Percentiles rank a stretch among this genome's conserved stretches.
Evolutionary conservation across 2,113 vertebrate genomes (phyloP).

Genomic region (Myrmecophaga tridactyla): DNA sequence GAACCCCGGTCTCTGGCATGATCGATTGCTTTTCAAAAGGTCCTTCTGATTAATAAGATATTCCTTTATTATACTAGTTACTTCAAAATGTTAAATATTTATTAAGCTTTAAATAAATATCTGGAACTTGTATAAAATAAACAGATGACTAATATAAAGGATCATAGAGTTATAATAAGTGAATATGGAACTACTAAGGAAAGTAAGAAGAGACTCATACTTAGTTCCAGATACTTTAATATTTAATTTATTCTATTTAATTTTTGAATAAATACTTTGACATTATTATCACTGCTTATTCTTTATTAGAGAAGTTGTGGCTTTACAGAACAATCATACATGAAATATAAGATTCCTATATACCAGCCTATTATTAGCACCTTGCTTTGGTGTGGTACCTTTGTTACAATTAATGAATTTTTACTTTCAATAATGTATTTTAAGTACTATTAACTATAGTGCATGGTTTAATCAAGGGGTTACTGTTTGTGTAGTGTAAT

Average conservation of each 20-base stretch:
- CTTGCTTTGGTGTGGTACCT: no score
- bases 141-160: neutral
- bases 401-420: no score
- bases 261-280: neutral
- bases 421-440: no score
- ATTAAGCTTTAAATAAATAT: neutral
- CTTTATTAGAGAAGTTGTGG: no score
- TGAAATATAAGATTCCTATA: no score
- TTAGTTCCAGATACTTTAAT: neutral
- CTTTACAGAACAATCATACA: no score
- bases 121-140: neutral
- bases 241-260: neutral
- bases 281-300: neutral
- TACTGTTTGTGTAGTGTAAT: no score
- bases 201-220: neutral
- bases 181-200: neutral
- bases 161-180: neutral
- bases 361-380: no score
- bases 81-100: neutral
- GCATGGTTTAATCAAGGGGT: no score
- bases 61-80: neutral
- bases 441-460: no score
- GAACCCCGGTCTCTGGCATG: no score
- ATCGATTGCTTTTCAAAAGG: neutral
- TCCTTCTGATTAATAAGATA: neutral